phyloP scores from a whole-genome alignment of 2,888 invertebrate species.

The Amphipyra tragopoginis region DNA sequence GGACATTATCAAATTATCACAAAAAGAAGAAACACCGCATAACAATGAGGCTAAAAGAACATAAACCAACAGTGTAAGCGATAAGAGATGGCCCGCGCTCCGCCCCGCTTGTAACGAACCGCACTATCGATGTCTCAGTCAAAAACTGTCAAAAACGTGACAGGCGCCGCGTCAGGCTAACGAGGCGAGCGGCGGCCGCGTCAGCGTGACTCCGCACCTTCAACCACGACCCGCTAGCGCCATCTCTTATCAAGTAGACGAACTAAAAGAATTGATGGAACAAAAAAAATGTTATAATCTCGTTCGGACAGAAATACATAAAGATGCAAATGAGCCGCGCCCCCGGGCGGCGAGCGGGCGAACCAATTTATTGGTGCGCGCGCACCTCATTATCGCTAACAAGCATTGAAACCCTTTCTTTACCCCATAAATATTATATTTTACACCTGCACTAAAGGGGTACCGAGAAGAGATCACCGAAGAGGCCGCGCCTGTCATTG shows the following conservation, averaged over 20 bases:
- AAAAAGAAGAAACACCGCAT: conserved; percentile 72
- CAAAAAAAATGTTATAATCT: conserved; percentile 62
- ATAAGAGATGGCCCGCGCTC: conserved; percentile 76
- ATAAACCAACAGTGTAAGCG: conserved; percentile 83
- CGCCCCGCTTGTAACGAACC: conserved; percentile 86
- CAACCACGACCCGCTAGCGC: conserved; percentile 63
- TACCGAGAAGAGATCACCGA: no score
- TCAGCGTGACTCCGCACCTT: conserved; percentile 80
- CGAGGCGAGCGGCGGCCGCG: conserved; percentile 80
- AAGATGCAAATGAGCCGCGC: conserved; percentile 85
- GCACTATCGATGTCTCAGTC: conserved; percentile 89
- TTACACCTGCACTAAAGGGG: conserved; percentile 84
- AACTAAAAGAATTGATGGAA: conserved; percentile 55
- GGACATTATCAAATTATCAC: conserved; percentile 72
- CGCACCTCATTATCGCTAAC: conserved; percentile 88
- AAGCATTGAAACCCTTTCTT: conserved; percentile 86
- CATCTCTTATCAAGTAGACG: conserved; percentile 80
- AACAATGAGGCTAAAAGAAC: conserved; percentile 85
- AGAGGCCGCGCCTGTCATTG: conserved; percentile 49
- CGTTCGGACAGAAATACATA: conserved; percentile 76
- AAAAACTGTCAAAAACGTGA: conserved; percentile 88
- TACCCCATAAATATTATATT: conserved; percentile 88
- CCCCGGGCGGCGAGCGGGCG: conserved; percentile 81
- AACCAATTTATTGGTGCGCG: conserved; percentile 85
- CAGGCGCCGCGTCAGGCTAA: conserved; percentile 88